A percentile compares a stretch with the other conserved stretches of the same genome.
Evolutionary conservation across 2,113 vertebrate genomes (phyloP).

Genomic region (Dasypus novemcinctus): DNA sequence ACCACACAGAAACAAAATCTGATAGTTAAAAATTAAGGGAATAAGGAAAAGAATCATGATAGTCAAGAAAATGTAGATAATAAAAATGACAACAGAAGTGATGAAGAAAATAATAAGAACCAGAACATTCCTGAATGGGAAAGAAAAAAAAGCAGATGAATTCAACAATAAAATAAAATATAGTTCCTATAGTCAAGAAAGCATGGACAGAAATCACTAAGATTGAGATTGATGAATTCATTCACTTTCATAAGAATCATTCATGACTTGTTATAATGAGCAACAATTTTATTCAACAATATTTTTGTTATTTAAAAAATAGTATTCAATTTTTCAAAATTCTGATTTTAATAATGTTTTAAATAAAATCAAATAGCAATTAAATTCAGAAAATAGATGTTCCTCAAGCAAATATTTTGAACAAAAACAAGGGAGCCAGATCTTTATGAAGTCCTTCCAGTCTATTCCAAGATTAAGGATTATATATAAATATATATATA

Average conservation of each 20-base stretch:
- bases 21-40: too few species aligned
- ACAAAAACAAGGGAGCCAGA: not conserved
- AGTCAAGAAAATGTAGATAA: not conserved
- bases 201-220: not conserved
- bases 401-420: not conserved
- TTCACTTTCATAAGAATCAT: not conserved
- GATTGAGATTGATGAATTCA: not conserved
- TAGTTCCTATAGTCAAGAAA: not conserved
- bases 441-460: not conserved
- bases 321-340: not conserved
- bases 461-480: not conserved
- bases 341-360: not conserved
- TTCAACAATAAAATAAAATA: not conserved
- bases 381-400: not conserved
- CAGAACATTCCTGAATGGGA: not conserved
- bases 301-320: not conserved
- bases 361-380: not conserved
- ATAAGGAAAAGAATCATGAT: not conserved
- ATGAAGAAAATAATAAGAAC: not conserved
- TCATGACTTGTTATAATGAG: not conserved
- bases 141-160: not conserved
- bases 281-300: not conserved
- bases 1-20: too few species aligned
- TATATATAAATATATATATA: not conserved
- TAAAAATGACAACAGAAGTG: not conserved